phyloP scores from a whole-genome alignment of 2,888 invertebrate genomes.

The Tyria jacobaeae region DNA sequence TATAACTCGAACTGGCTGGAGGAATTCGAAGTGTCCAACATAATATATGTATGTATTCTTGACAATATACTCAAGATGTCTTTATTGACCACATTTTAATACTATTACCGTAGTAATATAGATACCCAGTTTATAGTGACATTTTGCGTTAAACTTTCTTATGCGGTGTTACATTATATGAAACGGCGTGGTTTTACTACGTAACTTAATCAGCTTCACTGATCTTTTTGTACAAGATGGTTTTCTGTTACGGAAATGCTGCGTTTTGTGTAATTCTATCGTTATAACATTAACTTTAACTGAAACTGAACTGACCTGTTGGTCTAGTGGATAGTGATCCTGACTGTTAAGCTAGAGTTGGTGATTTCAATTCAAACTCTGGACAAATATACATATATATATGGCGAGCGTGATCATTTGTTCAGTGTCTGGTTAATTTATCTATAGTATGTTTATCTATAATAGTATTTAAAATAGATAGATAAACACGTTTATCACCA shows the following conservation, averaged over 20 bases:
- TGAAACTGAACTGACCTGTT: neutral
- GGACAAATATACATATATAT: no score
- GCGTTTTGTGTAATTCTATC: neutral
- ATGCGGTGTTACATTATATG: constrained; percentile 10
- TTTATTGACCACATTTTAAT: neutral
- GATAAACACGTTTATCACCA: no score
- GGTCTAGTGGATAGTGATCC: no score
- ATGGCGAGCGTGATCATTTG: no score
- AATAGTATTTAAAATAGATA: no score
- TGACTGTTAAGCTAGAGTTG: no score
- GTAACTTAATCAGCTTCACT: constrained; percentile 14
- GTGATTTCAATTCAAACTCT: no score
- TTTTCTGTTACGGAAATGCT: constrained; percentile 8
- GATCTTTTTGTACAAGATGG: neutral
- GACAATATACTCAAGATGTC: neutral
- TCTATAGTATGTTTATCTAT: no score
- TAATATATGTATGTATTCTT: neutral
- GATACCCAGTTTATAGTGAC: neutral
- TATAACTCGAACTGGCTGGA: no score
- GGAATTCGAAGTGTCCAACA: no score
- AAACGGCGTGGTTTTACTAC: constrained; percentile 7
- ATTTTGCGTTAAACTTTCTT: constrained; percentile 13
- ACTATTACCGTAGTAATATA: neutral
- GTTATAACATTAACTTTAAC: neutral
- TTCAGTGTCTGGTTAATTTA: no score